phyloP scores from a whole-genome alignment of 2,113 vertebrate species.

The Gnathonemus echidnorhynchus region DNA sequence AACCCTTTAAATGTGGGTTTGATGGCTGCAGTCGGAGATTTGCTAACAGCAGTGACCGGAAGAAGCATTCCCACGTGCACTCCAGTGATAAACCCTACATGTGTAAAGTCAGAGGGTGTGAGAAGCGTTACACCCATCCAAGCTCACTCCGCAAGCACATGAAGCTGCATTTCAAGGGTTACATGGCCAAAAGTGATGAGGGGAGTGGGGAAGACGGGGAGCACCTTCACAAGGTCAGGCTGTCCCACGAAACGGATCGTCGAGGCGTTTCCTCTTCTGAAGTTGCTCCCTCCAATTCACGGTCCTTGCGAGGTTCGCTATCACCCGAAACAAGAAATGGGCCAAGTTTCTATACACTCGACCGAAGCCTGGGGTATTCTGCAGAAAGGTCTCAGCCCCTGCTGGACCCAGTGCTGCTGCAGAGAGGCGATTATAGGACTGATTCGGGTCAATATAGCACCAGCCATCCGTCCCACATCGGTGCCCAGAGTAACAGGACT shows the following conservation, averaged over 20 bases:
- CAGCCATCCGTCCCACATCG: constrained; percentile 50
- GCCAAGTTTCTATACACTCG: constrained; percentile 62
- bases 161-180: constrained; percentile 59
- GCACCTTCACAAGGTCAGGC: constrained; percentile 41
- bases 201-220: constrained; percentile 40
- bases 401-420: constrained; percentile 61
- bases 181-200: constrained; percentile 43
- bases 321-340: constrained; percentile 58
- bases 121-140: constrained; percentile 59
- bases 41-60: constrained; percentile 62
- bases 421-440: constrained; percentile 54
- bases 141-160: constrained; percentile 60
- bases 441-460: constrained; percentile 56
- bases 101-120: constrained; percentile 56
- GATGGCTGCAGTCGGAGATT: constrained; percentile 62
- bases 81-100: constrained; percentile 57
- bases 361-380: constrained; percentile 61
- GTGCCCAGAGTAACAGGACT: constrained; percentile 53
- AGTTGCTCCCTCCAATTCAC: constrained; percentile 11
- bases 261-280: constrained; percentile 39
- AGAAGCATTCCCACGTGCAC: constrained; percentile 60
- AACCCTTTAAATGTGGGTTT: constrained; percentile 67
- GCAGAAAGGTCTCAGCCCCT: constrained; percentile 60
- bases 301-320: constrained; percentile 35
- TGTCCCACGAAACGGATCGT: constrained; percentile 24